phyloP scores from a whole-genome alignment of 37 sponge, comb jelly and placozoan species.

The Cliona cf. orientalis region DNA sequence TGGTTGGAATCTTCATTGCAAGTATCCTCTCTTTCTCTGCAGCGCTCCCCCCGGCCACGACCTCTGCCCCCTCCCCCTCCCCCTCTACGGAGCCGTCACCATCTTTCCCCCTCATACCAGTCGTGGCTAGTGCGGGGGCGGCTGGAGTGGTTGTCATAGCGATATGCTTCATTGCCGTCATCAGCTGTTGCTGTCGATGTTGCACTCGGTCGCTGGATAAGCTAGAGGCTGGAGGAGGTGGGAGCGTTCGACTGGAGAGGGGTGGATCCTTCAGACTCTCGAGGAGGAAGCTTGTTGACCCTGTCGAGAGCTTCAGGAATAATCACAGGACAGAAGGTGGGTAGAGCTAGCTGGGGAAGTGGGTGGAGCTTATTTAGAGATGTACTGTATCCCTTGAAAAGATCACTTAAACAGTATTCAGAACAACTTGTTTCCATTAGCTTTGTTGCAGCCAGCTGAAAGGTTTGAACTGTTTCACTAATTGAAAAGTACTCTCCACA shows the following conservation, averaged over 20 bases:
- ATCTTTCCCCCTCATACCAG: slow-evolving; percentile 33
- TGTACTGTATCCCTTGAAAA: neutral
- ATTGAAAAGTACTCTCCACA: no score
- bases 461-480: no score
- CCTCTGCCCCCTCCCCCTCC: neutral
- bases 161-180: slow-evolving; percentile 12
- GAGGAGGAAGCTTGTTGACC: slow-evolving; percentile 41
- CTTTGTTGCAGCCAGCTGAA: no score
- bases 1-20: neutral
- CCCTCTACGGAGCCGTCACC: slow-evolving; percentile 3
- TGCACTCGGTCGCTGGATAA: neutral
- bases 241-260: slow-evolving; percentile 5
- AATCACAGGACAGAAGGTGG: slow-evolving; percentile 48
- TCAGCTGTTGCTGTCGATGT: slow-evolving; percentile 29
- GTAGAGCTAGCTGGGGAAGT: no score
- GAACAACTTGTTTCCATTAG: no score
- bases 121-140: slow-evolving; percentile 15
- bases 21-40: neutral
- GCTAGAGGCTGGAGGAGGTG: neutral
- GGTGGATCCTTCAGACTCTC: slow-evolving; percentile 42
- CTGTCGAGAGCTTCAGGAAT: slow-evolving; percentile 56
- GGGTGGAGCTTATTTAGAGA: neutral
- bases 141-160: slow-evolving; percentile 15
- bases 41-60: neutral
- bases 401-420: no score